Evolutionary conservation across 2,797 vertebrate genomes (phyloP).

Genomic region (Chrosomus eos): DNA sequence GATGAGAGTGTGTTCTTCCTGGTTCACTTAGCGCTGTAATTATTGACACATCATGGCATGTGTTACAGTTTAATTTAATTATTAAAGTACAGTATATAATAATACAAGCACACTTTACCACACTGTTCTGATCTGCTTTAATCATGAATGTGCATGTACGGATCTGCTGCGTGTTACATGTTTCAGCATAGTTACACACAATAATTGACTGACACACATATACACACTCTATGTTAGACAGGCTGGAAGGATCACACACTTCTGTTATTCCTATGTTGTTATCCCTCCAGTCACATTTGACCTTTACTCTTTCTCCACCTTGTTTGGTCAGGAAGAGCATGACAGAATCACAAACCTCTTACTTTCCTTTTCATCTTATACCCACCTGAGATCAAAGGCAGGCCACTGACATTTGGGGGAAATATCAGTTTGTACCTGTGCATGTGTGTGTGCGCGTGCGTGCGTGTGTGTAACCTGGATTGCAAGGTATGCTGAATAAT

Average conservation of each 20-base stretch:
- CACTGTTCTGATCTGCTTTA: neutral
- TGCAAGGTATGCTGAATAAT: slow-evolving; percentile 4
- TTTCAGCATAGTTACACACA: neutral
- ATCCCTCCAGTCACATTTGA: slow-evolving; percentile 19
- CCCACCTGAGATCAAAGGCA: slow-evolving; percentile 44
- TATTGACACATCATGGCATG: neutral
- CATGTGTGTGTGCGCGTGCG: slow-evolving; percentile 8
- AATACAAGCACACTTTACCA: neutral
- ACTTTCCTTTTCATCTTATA: slow-evolving; percentile 26
- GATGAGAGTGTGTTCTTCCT: neutral
- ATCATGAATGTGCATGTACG: neutral
- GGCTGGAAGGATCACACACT: neutral
- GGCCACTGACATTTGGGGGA: slow-evolving; percentile 51
- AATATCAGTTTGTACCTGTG: slow-evolving; percentile 46
- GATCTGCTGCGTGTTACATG: neutral
- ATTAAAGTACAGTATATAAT: neutral
- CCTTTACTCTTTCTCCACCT: slow-evolving; percentile 27
- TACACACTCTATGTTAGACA: neutral
- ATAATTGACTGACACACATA: neutral
- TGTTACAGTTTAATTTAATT: neutral
- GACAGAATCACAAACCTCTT: slow-evolving; percentile 39
- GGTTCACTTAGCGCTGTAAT: slow-evolving; percentile 5
- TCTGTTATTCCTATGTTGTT: slow-evolving; percentile 1
- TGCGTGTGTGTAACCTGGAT: neutral
- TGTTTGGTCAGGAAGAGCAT: slow-evolving; percentile 13